phyloP scores from a whole-genome alignment of 92 coral and sea anemone genomes.

The Chrysogorgia sp. region DNA sequence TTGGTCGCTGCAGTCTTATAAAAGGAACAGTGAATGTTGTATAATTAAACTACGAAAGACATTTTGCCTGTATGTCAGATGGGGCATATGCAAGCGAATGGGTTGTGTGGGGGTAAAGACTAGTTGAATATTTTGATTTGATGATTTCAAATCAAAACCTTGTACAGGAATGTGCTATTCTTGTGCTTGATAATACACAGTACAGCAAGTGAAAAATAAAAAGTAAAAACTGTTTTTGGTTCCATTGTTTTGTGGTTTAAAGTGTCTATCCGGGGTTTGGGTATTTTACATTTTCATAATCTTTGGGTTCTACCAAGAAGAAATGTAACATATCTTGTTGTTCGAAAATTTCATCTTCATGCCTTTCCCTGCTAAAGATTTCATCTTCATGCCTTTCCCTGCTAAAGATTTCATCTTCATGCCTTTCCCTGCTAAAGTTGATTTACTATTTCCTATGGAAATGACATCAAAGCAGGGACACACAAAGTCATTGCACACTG shows the following conservation, averaged over 20 bases:
- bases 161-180: conserved; percentile 36
- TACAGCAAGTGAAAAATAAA: conserved; percentile 22
- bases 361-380: too few species aligned
- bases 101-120: conserved; percentile 39
- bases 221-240: neutral
- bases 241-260: neutral
- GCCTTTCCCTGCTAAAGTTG: too few species aligned
- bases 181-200: conserved; percentile 17
- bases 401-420: too few species aligned
- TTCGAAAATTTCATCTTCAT: too few species aligned
- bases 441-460: too few species aligned
- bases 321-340: too few species aligned
- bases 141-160: conserved; percentile 16
- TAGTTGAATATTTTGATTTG: conserved; percentile 24
- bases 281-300: too few species aligned
- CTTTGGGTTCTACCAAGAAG: too few species aligned
- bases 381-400: too few species aligned
- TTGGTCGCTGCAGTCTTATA: neutral
- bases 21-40: conserved; percentile 23
- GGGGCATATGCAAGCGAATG: conserved; percentile 5
- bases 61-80: neutral
- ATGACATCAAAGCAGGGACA: too few species aligned
- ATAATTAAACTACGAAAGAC: conserved; percentile 32
- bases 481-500: too few species aligned
- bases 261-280: neutral